Percentiles rank a stretch among this genome's conserved stretches.
Evolutionary conservation across 2,797 vertebrate species (phyloP).

Genomic region (Enteromius anoplus): DNA sequence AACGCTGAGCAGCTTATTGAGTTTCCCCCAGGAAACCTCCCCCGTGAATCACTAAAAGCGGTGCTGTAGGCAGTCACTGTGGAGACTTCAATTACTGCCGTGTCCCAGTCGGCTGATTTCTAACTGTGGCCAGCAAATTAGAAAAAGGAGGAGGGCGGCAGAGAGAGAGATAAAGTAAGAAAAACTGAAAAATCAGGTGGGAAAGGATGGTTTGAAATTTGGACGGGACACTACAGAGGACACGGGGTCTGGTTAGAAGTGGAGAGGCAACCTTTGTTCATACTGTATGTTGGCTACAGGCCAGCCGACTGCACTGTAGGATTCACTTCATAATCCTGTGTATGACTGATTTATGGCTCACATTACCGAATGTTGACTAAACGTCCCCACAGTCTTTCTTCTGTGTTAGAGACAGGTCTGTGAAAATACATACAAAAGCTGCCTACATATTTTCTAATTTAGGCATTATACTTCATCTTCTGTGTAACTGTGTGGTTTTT

Average conservation of each 20-base stretch:
- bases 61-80: slow-evolving; percentile 74
- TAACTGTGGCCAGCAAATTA: slow-evolving; percentile 77
- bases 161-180: slow-evolving; percentile 37
- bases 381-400: slow-evolving; percentile 70
- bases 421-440: slow-evolving; percentile 46
- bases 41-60: slow-evolving; percentile 71
- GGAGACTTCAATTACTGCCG: slow-evolving; percentile 79
- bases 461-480: slow-evolving; percentile 27
- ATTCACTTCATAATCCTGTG: slow-evolving; percentile 73
- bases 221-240: slow-evolving; percentile 58
- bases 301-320: slow-evolving; percentile 68
- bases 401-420: slow-evolving; percentile 41
- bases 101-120: slow-evolving; percentile 75
- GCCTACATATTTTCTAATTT: slow-evolving; percentile 25
- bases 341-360: slow-evolving; percentile 74
- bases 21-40: slow-evolving; percentile 71
- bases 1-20: slow-evolving; percentile 75
- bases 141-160: slow-evolving; percentile 58
- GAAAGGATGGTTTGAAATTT: slow-evolving; percentile 57
- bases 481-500: slow-evolving; percentile 6
- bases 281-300: slow-evolving; percentile 62
- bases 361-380: slow-evolving; percentile 69
- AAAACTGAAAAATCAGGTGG: slow-evolving; percentile 45
- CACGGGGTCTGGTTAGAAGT: slow-evolving; percentile 37
- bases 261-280: slow-evolving; percentile 70